Base-by-base conservation (phyloP, 2,797 vertebrate species). In the Enteromius treurensis region DNA sequence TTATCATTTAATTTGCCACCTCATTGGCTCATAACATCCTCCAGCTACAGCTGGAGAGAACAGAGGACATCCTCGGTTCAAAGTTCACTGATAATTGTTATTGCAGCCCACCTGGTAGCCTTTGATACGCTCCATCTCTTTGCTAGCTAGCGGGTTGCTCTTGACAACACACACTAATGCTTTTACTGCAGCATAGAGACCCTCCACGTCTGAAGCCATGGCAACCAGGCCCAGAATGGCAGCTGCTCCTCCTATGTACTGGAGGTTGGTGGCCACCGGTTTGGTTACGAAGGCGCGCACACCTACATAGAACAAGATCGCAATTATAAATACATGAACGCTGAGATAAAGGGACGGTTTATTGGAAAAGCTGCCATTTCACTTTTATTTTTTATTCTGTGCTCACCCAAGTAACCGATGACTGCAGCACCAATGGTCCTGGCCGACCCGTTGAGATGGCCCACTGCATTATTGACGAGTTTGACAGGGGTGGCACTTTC, bases 51-150 rank as follows among this genome's bases (percentile, higher is more conserved):
- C 55, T 40, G 10, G 2, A 58, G 58, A 29, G 23, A 80, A 69
- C 34, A 49, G 55, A 60, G 49, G 60, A 68, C 64, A 68, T 17
- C 11, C 34, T 60, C 14, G 13, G 70, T 47, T 67, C 51, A 75
- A 67, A 80, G 60, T 65, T 80, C 70, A 80, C 29, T 1, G 8
- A 45, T 77, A 40, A 68, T 49, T 73, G 9, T 49, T 17, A 77
- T 58, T 77, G 62, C 11, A 84, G 19, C 91, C 51, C 10, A 99
- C 98, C 97, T 99, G 98, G 92, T 99, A 99, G 86, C 98, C 98
- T 93, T 95, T 96, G 90, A 99, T 99, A 69, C 98, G 97, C 91
- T 99, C 98, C 98, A 99, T 99, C 91, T 99, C 98, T 91, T 99
- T 99, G 90, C 98, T 98, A 90, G 98, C 98, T 89, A 99, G 87